Conservation (phyloP, 2,797 vertebrate species). For the Sebastes hubbsi region DNA sequence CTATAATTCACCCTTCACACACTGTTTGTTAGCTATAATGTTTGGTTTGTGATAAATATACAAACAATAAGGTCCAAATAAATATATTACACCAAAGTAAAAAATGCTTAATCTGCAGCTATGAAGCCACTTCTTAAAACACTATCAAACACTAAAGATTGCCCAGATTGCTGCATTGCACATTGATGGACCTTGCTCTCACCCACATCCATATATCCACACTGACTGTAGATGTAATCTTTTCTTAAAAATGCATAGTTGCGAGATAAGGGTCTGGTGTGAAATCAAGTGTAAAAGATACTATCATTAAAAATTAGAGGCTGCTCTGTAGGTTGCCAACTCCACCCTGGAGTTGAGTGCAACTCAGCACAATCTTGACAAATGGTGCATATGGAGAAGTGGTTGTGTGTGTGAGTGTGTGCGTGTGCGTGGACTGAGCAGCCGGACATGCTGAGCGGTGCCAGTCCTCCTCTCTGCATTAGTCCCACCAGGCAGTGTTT, state of each 20-base stretch:
- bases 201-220: not conserved
- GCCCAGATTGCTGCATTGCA: slow-evolving; percentile 13
- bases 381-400: slow-evolving; percentile 58
- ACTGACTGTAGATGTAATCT: slow-evolving; percentile 30
- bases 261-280: slow-evolving; percentile 35
- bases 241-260: slow-evolving; percentile 46
- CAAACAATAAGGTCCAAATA: not conserved
- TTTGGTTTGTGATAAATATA: not conserved
- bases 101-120: not conserved
- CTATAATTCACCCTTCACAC: not conserved
- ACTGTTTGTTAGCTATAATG: not conserved
- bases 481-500: slow-evolving; percentile 73
- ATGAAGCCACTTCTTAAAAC: not conserved
- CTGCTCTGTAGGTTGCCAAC: slow-evolving; percentile 44
- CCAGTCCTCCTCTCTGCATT: slow-evolving; percentile 62
- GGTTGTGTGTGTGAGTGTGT: slow-evolving; percentile 24
- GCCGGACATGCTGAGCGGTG: slow-evolving; percentile 72
- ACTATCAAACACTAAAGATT: not conserved
- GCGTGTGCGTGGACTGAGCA: slow-evolving; percentile 60
- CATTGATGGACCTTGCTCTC: not conserved
- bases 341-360: slow-evolving; percentile 44
- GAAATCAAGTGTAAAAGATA: slow-evolving; percentile 56
- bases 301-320: slow-evolving; percentile 57
- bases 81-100: not conserved
- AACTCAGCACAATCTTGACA: slow-evolving; percentile 71